Percentiles rank a stretch among this genome's conserved stretches.
Conservation (phyloP, 1,140 invertebrate species). For the Hylaeus anthracinus region DNA sequence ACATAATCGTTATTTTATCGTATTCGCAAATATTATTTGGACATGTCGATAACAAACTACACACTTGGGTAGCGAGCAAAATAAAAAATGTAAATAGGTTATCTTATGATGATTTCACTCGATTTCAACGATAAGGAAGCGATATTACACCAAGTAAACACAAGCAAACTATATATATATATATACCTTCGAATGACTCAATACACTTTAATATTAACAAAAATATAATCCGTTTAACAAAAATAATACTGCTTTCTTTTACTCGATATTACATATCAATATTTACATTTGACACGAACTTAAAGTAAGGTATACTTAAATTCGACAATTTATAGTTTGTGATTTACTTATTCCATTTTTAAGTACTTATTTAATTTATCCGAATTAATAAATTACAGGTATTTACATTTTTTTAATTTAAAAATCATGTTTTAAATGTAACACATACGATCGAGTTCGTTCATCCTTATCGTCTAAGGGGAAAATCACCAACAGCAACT, state of each 20-base stretch:
- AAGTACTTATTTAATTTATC: neutral
- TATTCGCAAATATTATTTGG: neutral
- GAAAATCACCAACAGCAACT: too few species aligned
- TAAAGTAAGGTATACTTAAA: neutral
- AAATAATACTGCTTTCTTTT: neutral
- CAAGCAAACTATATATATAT: too few species aligned
- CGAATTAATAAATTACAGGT: neutral
- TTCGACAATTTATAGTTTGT: neutral
- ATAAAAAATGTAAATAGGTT: neutral
- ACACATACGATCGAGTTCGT: too few species aligned
- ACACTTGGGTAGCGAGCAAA: neutral
- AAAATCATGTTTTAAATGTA: too few species aligned
- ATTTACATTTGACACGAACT: neutral
- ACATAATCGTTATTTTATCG: neutral
- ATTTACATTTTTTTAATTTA: neutral
- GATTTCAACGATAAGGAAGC: neutral
- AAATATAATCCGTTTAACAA: slow-evolving; percentile 9
- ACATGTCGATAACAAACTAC: neutral
- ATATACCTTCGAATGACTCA: too few species aligned
- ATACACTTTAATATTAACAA: slow-evolving; percentile 5
- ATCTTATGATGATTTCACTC: neutral
- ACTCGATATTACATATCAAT: neutral
- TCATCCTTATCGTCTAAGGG: too few species aligned
- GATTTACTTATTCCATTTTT: neutral
- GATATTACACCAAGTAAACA: neutral